phyloP scores from a whole-genome alignment of 2,888 invertebrate species.

The Mesorhabditis sp. region DNA sequence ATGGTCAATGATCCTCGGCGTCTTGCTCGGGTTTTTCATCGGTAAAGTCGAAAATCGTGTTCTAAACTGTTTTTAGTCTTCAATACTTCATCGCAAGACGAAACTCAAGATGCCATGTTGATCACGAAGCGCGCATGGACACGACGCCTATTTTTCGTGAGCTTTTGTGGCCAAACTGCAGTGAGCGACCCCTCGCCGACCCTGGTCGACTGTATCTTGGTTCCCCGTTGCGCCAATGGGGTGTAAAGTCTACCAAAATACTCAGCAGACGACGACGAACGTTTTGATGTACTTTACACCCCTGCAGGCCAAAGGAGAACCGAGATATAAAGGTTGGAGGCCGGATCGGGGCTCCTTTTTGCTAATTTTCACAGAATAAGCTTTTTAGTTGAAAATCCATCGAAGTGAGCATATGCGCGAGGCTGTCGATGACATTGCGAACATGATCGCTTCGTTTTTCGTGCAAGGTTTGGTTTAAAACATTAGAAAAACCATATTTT shows the following conservation, averaged over 20 bases:
- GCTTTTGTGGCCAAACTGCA: too few species aligned
- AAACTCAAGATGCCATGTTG: slow-evolving; percentile 36
- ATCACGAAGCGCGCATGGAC: slow-evolving; percentile 44
- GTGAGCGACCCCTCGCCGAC: too few species aligned
- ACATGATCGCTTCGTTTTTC: slow-evolving; percentile 54
- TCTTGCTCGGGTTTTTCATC: slow-evolving; percentile 41
- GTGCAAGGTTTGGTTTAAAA: slow-evolving; percentile 19
- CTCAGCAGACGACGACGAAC: too few species aligned
- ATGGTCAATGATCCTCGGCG: slow-evolving; percentile 46
- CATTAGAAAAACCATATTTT: neutral
- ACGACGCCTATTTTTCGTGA: slow-evolving; percentile 36
- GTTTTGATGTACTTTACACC: too few species aligned
- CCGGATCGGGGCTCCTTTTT: too few species aligned
- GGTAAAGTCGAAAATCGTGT: slow-evolving; percentile 12
- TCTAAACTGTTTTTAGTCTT: slow-evolving; percentile 23
- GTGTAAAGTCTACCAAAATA: too few species aligned
- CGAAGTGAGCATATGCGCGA: slow-evolving; percentile 47
- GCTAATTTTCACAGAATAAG: neutral
- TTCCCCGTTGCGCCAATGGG: too few species aligned
- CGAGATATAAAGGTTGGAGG: too few species aligned
- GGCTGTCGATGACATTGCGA: slow-evolving; percentile 54
- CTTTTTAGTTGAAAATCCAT: slow-evolving; percentile 51
- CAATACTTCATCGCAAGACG: slow-evolving; percentile 38
- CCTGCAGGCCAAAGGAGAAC: too few species aligned
- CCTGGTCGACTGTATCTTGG: too few species aligned